Percentiles rank a stretch among this genome's conserved stretches.
Conservation (phyloP, 2,113 vertebrate genomes). For the Apaloderma vittatum region DNA sequence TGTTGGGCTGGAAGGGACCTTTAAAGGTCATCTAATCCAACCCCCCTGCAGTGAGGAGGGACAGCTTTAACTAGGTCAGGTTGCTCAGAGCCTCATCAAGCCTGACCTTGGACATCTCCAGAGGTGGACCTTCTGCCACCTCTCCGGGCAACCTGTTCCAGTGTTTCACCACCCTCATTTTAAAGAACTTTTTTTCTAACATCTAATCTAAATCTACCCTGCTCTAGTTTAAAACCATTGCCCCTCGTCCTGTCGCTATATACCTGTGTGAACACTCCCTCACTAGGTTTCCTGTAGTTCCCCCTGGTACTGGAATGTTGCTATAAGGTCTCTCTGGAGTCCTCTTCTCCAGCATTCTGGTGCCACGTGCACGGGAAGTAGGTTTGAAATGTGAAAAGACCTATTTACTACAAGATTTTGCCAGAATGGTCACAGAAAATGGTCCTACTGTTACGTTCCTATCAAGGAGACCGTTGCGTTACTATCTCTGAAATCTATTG, state of each 20-base stretch:
- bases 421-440: neutral
- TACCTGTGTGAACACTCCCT: too few relatives aligned
- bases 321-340: neutral
- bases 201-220: neutral
- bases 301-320: too few relatives aligned
- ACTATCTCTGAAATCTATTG: neutral
- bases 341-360: neutral
- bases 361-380: neutral
- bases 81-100: neutral
- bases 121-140: too few relatives aligned
- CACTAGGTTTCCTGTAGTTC: too few relatives aligned
- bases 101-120: too few relatives aligned
- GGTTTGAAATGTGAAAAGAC: neutral
- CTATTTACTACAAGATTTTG: neutral
- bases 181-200: neutral
- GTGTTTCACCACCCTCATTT: neutral
- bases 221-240: neutral
- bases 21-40: neutral
- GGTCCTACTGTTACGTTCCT: neutral
- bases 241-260: neutral
- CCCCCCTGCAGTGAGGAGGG: neutral
- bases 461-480: neutral
- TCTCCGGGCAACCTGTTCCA: neutral
- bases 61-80: neutral
- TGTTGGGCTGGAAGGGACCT: neutral